Evolutionary conservation across 2,888 invertebrate genomes (phyloP).

Genomic region (Cantharis nigra): DNA sequence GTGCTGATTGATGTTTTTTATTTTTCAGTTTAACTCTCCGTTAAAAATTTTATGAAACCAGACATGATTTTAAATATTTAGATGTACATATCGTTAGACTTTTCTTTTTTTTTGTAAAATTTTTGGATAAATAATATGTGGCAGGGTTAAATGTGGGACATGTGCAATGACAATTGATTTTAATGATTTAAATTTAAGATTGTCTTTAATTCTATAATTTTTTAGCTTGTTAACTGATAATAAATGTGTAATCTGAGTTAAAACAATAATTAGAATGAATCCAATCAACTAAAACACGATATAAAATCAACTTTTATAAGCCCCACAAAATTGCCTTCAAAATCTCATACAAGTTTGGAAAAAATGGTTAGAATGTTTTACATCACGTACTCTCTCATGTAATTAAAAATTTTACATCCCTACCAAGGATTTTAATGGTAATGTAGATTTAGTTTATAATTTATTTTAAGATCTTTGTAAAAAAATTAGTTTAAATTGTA

Average conservation of each 20-base stretch:
- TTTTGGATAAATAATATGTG: background rate
- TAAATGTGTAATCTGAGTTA: background rate
- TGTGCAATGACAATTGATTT: background rate
- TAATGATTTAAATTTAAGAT: background rate
- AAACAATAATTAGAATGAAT: background rate
- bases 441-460: conserved; percentile 9
- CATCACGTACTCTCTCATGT: conserved; percentile 3
- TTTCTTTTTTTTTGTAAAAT: background rate
- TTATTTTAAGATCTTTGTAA: conserved; percentile 15
- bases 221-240: background rate
- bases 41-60: background rate
- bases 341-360: background rate
- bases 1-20: background rate
- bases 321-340: conserved; percentile 2
- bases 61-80: background rate
- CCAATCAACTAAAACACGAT: background rate
- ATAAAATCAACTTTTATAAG: background rate
- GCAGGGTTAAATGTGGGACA: background rate
- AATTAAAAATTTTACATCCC: conserved; percentile 6
- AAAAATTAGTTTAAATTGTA: conserved; percentile 12
- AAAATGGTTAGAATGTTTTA: conserved; percentile 1
- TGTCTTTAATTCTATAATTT: background rate
- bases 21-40: background rate
- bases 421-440: conserved; percentile 8
- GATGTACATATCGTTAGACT: background rate